Evolutionary conservation across 2,888 invertebrate genomes (phyloP), one percentile per base, ranked within the genome.

Genomic region (Macropis europaea): DNA sequence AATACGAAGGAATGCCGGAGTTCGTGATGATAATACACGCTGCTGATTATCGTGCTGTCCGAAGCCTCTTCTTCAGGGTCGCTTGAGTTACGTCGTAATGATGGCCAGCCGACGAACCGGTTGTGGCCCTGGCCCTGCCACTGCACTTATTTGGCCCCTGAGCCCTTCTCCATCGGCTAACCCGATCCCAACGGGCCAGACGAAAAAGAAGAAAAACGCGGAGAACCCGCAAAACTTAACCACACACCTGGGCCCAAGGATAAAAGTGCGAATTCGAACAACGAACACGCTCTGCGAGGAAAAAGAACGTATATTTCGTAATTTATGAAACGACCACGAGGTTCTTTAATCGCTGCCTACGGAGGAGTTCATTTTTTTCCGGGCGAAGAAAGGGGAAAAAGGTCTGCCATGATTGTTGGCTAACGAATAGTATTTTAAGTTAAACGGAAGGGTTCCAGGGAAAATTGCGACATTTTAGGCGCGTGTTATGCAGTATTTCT

Each of bases 121-220:
- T 81, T 80, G 67, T 64, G 69, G 64, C 59, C 53, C 54, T 61
- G 76, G 76, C 60, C 68, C 73, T 78, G 77, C 79, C 81, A 75
- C 79, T 74, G 76, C 76, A 81, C 79, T 80, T 81, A 80, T 80
- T 80, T 67, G 76, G 80, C 69, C 76, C 78, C 74, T 43, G 63
- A 34, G 43, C 52, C 47, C 61, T 62, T 64, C 73, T 56, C 57
- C 66, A 56, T 59, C 71, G n/a, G 52, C 73, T 76, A 79, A 79
- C 73, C 76, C 76, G 76, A 77, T 74, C 69, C 26, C 60, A 34
- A 26, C 74, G 64, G 75, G 69, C 74, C 57, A 57, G 53, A 17
- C 45, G 13, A 61, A 60, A 3, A 34, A 56, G 56, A 30, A 59
- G 48, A 34, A 59, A 52, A 76, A 48, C 17, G 38, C 32, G 36